phyloP scores from a whole-genome alignment of 2,797 vertebrate species.

The Smutsia gigantea region DNA sequence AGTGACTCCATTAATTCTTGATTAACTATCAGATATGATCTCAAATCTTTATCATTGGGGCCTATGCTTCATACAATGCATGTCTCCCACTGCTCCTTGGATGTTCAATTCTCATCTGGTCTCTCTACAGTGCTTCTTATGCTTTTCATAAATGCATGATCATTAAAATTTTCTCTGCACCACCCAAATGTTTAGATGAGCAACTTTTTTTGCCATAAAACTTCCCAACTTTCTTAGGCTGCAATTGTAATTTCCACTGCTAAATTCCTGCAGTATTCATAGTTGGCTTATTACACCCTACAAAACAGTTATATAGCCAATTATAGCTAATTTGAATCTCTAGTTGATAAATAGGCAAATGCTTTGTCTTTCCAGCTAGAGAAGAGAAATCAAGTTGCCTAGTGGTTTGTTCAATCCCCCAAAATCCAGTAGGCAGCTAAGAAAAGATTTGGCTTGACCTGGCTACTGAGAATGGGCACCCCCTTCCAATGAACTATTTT shows the following conservation, averaged over 20 bases:
- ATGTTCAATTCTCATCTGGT: background rate
- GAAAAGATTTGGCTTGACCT: background rate
- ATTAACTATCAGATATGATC: background rate
- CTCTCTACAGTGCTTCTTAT: background rate
- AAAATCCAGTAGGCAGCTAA: background rate
- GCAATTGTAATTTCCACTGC: background rate
- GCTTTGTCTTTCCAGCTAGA: background rate
- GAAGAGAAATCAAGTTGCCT: background rate
- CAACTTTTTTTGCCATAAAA: background rate
- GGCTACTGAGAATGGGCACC: background rate
- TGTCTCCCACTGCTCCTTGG: background rate
- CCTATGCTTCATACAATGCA: background rate
- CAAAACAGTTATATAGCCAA: background rate
- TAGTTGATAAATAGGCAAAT: slow-evolving; percentile 1
- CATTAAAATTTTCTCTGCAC: background rate
- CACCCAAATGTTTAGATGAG: background rate
- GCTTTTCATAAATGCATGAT: background rate
- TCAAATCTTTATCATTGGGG: background rate
- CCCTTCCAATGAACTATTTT: background rate
- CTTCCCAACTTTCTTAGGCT: background rate
- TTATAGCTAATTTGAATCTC: background rate
- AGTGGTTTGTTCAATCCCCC: background rate
- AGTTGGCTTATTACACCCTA: background rate
- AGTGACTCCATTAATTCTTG: background rate
- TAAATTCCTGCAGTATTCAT: background rate